Evolutionary conservation across 2,797 vertebrate genomes (phyloP).

Genomic region (Crenichthys baileyi): DNA sequence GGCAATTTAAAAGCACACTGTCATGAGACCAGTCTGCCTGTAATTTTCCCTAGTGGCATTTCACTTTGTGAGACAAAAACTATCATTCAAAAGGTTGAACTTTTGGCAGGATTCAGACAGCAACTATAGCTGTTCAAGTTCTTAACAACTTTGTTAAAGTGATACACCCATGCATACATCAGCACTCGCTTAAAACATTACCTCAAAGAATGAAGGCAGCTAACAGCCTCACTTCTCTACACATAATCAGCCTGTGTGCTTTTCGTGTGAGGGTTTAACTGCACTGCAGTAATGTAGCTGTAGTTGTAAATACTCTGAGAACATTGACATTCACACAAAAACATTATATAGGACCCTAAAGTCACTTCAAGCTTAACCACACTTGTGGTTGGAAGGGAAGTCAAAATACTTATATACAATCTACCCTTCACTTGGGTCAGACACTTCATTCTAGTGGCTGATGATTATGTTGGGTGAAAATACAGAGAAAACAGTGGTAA

Average conservation of each 20-base stretch:
- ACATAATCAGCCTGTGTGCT: neutral
- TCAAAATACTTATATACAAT: neutral
- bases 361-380: neutral
- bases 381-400: neutral
- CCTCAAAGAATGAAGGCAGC: neutral
- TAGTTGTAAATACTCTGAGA: too few species aligned
- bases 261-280: neutral
- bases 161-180: neutral
- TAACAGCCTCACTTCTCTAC: neutral
- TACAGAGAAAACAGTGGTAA: neutral
- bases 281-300: neutral
- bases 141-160: neutral
- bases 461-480: neutral
- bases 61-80: neutral
- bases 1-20: neutral
- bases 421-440: neutral
- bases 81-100: neutral
- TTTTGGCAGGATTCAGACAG: neutral
- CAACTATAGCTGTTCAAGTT: neutral
- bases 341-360: neutral
- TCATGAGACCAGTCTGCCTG: neutral
- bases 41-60: neutral
- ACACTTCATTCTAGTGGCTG: too few species aligned
- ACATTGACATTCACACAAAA: neutral
- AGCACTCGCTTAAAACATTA: neutral